These are phyloP conservation scores for Ctena decussata DNA, from an alignment of 2,888 invertebrate species.

Conservation along the genomic window DNA sequence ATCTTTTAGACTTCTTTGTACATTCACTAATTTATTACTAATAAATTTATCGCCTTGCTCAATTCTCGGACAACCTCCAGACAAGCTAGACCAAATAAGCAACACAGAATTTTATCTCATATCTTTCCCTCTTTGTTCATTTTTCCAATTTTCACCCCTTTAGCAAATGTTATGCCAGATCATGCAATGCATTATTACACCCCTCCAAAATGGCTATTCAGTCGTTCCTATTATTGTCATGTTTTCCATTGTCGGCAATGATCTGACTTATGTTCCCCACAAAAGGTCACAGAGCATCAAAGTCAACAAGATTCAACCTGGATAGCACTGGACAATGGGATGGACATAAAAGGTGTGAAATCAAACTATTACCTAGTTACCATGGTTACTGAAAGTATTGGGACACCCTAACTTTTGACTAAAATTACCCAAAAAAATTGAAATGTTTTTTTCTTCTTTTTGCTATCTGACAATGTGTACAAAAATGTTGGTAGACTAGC, in stretches of 20 bases:
- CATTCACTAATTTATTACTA: conserved; percentile 6
- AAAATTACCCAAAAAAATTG: too few species aligned
- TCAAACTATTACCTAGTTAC: conserved; percentile 29
- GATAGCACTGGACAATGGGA: conserved; percentile 28
- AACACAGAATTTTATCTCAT: conserved; percentile 5
- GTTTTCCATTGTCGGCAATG: not conserved
- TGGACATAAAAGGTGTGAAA: conserved; percentile 38
- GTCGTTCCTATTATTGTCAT: not conserved
- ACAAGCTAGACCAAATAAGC: not conserved
- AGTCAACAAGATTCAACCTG: not conserved
- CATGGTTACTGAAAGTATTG: too few species aligned
- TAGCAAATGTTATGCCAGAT: not conserved
- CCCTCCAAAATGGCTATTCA: not conserved
- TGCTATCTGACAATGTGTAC: too few species aligned
- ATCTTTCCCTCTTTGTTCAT: not conserved
- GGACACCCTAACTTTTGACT: too few species aligned
- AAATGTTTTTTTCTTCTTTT: too few species aligned
- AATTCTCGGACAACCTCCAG: not conserved
- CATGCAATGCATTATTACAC: not conserved
- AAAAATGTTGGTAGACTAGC: too few species aligned
- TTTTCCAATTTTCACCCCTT: not conserved
- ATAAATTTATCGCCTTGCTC: not conserved
- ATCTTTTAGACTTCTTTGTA: not conserved
- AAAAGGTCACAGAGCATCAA: not conserved
- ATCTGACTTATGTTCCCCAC: not conserved